Percentiles rank a stretch among this genome's conserved stretches.
Evolutionary conservation across 2,888 invertebrate genomes (phyloP).

Genomic region (Mesochorus sp.): DNA sequence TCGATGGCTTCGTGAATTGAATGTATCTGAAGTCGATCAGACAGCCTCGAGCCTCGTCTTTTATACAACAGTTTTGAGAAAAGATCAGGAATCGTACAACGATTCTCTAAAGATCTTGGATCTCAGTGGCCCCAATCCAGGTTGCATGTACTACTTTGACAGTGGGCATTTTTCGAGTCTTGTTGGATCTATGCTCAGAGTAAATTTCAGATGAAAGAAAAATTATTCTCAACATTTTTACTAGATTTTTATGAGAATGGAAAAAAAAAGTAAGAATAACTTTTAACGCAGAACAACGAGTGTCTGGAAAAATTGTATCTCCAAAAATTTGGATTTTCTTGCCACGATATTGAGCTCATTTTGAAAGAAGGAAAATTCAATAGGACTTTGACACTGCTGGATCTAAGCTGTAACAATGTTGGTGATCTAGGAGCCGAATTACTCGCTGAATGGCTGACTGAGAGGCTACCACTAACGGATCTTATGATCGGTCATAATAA

Average conservation of each 20-base stretch:
- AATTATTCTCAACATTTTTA: not conserved
- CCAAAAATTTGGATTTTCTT: constrained; percentile 85
- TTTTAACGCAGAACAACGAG: constrained; percentile 76
- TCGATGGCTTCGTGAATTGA: constrained; percentile 82
- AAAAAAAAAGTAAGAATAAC: no score
- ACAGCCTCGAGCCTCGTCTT: constrained; percentile 84
- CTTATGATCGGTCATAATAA: constrained; percentile 85
- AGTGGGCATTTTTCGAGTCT: constrained; percentile 73
- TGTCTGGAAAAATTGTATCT: constrained; percentile 84
- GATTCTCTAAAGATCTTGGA: constrained; percentile 78
- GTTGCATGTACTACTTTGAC: constrained; percentile 71
- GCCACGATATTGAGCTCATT: constrained; percentile 85
- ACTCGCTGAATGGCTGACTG: constrained; percentile 83
- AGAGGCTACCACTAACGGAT: constrained; percentile 82
- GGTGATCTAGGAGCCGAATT: constrained; percentile 85
- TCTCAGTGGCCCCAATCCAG: constrained; percentile 80
- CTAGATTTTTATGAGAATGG: no score
- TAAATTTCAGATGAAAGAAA: constrained; percentile 58
- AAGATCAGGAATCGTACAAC: constrained; percentile 76
- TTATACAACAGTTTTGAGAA: constrained; percentile 82
- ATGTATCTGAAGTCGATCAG: constrained; percentile 85
- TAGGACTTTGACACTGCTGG: constrained; percentile 83
- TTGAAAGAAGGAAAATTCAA: constrained; percentile 83
- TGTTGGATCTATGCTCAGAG: constrained; percentile 78
- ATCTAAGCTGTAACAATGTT: constrained; percentile 85